Conservation (phyloP, 2,797 vertebrate species). For the Megalops cyprinoides region DNA sequence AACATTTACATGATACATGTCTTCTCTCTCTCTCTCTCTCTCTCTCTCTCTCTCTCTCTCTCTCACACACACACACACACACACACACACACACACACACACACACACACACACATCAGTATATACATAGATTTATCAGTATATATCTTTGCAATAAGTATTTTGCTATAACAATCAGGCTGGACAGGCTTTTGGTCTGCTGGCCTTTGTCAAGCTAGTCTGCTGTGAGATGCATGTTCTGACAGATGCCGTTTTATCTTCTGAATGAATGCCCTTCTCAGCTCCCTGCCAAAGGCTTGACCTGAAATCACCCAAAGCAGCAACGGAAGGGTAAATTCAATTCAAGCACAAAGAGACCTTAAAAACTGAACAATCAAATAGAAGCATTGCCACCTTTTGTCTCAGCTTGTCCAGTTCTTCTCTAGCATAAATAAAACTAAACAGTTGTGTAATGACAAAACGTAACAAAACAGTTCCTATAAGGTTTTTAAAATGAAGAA, state of each 20-base stretch:
- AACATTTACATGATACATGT: too few species aligned
- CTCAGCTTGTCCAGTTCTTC: neutral
- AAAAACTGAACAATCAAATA: neutral
- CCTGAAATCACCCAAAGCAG: constrained; percentile 18
- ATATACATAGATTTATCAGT: too few species aligned
- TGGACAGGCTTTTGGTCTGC: constrained; percentile 5
- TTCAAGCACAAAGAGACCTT: neutral
- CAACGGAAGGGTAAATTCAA: neutral
- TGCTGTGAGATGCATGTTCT: neutral
- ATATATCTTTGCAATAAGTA: too few species aligned
- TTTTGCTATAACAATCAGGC: neutral
- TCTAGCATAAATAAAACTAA: neutral
- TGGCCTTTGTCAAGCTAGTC: constrained; percentile 6
- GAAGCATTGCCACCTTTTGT: neutral
- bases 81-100: too few species aligned
- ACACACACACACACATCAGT: too few species aligned
- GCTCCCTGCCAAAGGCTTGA: neutral
- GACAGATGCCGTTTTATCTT: constrained; percentile 3
- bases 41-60: too few species aligned
- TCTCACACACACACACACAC: too few species aligned
- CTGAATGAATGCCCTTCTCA: neutral
- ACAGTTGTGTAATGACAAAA: neutral
- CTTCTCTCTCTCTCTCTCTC: too few species aligned
- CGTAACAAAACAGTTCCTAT: neutral
- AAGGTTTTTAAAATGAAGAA: neutral